Evolutionary conservation across 2,888 invertebrate species (phyloP), one percentile per base, ranked within the genome.

Genomic region (Drosophila algonquin): DNA sequence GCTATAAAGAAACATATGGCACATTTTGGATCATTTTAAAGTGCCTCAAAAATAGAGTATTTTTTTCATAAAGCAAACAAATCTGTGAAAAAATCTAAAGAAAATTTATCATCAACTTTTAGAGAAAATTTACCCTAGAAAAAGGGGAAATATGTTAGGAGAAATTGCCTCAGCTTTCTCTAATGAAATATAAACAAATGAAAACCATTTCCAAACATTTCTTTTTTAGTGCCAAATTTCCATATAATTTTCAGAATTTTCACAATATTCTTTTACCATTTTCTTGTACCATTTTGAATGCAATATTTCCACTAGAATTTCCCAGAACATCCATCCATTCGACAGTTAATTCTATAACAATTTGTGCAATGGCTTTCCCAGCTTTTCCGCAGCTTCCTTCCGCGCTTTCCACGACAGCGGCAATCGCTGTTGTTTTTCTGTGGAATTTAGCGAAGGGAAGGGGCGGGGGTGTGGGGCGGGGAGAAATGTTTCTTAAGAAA

Each of bases 401-500:
- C 21, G 3, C 21, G 21, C 21, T 63, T 65, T 54, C 46, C 12
- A 24, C 57, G 50, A 63, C 61, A 18, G 18, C 18, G 27, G 65
- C 63, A 52, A 60, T 50, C 18, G 32, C 40, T 40, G 14, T 44
- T 54, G 21, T 44, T 24, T 40, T 40, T 40, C 40, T n/a, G 40
- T n/a, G 40, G 40, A 40, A 40, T 40, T 40, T 40, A 40, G n/a
- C 40, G 1, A n/a, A 40, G 7, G 14, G 40, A 6, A 5, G 16
- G 14, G 16, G 0, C 14, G 35, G 6, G 40, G 12, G 12, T n/a
- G n/a, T 5, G 14, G 1, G 12, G 12, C 1, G 5, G 0, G 24
- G 45, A 62, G 62, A 62, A 70, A 72, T 79, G 79, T 81, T 86
- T 81, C 79, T 67, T 45, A 58, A 53, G 58, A 63, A 60, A 40